phyloP scores from a whole-genome alignment of 2,888 invertebrate genomes.

The Acronicta leporina region DNA sequence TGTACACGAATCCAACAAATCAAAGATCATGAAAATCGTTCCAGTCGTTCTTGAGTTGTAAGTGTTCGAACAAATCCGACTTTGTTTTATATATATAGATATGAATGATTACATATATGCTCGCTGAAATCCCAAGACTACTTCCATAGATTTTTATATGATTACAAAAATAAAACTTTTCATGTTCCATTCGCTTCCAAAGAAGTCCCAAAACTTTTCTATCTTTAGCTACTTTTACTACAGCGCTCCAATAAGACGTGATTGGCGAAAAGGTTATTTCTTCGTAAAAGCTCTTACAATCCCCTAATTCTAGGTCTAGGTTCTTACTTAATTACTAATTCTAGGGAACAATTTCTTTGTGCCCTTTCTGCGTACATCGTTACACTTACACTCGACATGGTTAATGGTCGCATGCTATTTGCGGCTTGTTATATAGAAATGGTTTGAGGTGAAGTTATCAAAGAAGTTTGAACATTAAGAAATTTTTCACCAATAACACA shows the following conservation, averaged over 20 bases:
- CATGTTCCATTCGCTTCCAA: conserved; percentile 2
- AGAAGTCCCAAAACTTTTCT: conserved; percentile 23
- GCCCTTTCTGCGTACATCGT: conserved; percentile 25
- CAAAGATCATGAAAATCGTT: no score
- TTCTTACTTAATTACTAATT: no score
- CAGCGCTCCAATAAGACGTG: conserved; percentile 28
- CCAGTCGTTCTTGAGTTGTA: no score
- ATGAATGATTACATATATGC: no score
- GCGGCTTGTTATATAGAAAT: conserved; percentile 19
- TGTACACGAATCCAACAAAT: no score
- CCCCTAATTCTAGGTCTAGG: no score
- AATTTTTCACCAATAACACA: no score
- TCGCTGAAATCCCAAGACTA: no score
- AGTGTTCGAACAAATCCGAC: no score
- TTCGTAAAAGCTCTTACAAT: conserved; percentile 36
- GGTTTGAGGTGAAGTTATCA: conserved; percentile 11
- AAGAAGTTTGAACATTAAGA: neutral
- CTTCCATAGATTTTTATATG: neutral
- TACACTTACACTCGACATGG: conserved; percentile 24
- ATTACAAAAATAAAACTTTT: conserved; percentile 9
- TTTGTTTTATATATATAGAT: no score
- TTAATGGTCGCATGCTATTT: conserved; percentile 20
- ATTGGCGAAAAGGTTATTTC: conserved; percentile 40
- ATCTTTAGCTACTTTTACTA: conserved; percentile 9
- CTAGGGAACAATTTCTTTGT: conserved; percentile 30